These are phyloP conservation scores for Hirtodrosophila histrioides DNA, from an alignment of 2,888 invertebrate genomes.

Conservation along the genomic window DNA sequence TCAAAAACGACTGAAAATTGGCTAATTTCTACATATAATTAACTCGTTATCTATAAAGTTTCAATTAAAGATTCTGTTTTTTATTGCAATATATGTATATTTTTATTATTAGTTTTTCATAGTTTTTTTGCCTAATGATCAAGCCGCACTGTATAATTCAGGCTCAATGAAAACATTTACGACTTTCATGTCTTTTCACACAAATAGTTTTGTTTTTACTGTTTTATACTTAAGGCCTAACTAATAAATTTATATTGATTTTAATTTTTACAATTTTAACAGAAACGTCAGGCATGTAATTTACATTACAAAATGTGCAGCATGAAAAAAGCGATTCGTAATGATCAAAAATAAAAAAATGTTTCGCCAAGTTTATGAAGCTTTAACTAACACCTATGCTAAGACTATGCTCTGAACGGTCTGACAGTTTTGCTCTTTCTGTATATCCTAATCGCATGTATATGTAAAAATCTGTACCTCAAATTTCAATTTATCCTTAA, in stretches of 20 bases:
- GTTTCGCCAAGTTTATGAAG: slow-evolving; percentile 50
- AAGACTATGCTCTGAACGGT: slow-evolving; percentile 61
- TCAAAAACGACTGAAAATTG: slow-evolving; percentile 60
- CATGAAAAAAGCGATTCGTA: slow-evolving; percentile 40
- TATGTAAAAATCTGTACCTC: slow-evolving; percentile 35
- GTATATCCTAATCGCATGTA: slow-evolving; percentile 26
- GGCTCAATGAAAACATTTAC: slow-evolving; percentile 33
- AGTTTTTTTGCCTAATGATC: slow-evolving; percentile 40
- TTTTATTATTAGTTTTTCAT: slow-evolving; percentile 39
- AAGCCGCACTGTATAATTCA: slow-evolving; percentile 28
- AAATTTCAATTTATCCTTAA: slow-evolving; percentile 33
- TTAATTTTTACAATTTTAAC: slow-evolving; percentile 64
- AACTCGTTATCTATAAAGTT: slow-evolving; percentile 34
- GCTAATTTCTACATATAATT: slow-evolving; percentile 52
- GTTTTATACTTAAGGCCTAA: slow-evolving; percentile 32
- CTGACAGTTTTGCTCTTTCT: slow-evolving; percentile 37
- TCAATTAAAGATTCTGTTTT: slow-evolving; percentile 47
- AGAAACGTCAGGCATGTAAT: slow-evolving; percentile 62
- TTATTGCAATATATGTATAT: slow-evolving; percentile 41
- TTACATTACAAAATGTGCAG: slow-evolving; percentile 61
- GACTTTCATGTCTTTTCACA: slow-evolving; percentile 34
- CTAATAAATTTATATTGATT: slow-evolving; percentile 37
- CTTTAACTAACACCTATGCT: slow-evolving; percentile 61
- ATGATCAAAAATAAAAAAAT: slow-evolving; percentile 27
- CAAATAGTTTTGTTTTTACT: slow-evolving; percentile 27